phyloP scores from a whole-genome alignment of 2,888 invertebrate species.

The Lasioglossum malachurum region DNA sequence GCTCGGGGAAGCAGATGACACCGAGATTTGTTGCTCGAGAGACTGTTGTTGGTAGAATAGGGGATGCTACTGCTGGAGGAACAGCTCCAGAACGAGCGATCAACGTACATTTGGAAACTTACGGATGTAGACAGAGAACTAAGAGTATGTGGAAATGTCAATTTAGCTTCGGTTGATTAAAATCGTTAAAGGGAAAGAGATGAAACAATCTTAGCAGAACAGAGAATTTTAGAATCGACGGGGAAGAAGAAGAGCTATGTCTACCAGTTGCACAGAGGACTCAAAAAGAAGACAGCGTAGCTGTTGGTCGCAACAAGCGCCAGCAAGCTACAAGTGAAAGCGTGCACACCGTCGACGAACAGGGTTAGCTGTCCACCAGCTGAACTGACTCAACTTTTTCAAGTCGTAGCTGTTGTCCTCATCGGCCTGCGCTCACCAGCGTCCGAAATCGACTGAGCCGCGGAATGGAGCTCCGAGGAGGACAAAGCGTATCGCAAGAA shows the following conservation, averaged over 20 bases:
- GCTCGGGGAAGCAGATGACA: neutral
- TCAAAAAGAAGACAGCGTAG: neutral
- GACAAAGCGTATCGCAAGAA: constrained; percentile 74
- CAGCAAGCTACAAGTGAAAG: neutral
- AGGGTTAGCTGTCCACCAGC: neutral
- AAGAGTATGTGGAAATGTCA: neutral
- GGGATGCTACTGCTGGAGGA: neutral
- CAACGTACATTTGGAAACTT: neutral
- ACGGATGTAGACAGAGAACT: neutral
- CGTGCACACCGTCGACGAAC: neutral
- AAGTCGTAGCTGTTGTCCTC: neutral
- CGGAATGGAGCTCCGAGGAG: constrained; percentile 64
- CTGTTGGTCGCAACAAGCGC: neutral
- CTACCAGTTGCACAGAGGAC: neutral
- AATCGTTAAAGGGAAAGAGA: neutral
- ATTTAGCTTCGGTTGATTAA: neutral
- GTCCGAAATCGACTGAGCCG: constrained; percentile 72
- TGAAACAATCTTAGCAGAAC: neutral
- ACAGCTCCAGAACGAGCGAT: neutral
- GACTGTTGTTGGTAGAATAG: neutral
- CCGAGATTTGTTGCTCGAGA: neutral
- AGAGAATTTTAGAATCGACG: neutral
- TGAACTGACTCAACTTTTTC: neutral
- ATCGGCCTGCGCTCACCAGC: constrained; percentile 56
- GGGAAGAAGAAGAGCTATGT: neutral